Conservation (phyloP, 2,113 vertebrate genomes). For the Petromus typicus region DNA sequence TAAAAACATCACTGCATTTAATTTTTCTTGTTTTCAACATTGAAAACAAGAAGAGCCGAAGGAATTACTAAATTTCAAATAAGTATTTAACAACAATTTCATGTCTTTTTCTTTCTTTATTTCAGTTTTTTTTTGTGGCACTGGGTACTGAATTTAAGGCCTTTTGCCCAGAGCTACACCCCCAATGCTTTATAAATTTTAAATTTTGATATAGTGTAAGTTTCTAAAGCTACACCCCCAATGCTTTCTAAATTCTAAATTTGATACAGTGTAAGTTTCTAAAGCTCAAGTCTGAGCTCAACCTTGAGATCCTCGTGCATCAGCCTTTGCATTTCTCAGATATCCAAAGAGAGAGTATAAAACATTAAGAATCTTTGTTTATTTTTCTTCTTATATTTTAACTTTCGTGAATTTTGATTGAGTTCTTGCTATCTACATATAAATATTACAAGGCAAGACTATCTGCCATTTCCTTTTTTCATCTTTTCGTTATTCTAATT, state of each 20-base stretch:
- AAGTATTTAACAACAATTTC: background rate
- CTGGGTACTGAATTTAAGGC: background rate
- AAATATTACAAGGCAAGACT: background rate
- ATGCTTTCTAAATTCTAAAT: background rate
- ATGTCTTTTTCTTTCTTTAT: background rate
- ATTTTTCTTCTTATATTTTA: background rate
- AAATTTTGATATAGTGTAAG: background rate
- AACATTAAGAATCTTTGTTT: background rate
- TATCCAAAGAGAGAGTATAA: background rate
- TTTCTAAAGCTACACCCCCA: background rate
- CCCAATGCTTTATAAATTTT: background rate
- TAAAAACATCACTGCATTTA: background rate
- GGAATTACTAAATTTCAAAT: background rate
- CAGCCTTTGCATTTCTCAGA: background rate
- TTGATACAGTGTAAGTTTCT: background rate
- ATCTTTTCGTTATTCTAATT: background rate
- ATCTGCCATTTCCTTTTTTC: background rate
- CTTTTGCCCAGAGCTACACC: background rate
- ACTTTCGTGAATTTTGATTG: background rate
- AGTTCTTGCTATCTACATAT: background rate
- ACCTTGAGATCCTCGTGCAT: background rate
- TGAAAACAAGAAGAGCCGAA: background rate
- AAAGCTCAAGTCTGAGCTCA: background rate
- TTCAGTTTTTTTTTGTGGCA: background rate
- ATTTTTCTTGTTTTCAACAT: conserved; percentile 16